Base-by-base conservation (phyloP, 2,113 vertebrate genomes). In the Verasper variegatus region DNA sequence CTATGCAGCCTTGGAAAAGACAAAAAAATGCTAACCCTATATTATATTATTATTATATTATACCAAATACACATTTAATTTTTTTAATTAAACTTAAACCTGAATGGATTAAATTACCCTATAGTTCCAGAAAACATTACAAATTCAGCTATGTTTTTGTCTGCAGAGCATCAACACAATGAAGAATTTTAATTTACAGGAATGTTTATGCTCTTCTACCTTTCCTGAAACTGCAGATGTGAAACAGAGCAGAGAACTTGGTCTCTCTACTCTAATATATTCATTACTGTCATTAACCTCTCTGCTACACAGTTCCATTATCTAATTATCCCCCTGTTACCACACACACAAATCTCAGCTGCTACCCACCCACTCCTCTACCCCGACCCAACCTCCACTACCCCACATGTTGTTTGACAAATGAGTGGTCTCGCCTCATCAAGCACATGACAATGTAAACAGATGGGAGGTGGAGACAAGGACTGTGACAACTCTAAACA, bases 211-310 rank as follows among this genome's bases (percentile, higher is more conserved):
- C 6, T 56, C 10, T 78, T 66, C 6, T 18, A 3, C 11, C 0
- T 45, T 56, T 83, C 57, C 7, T 63, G 56, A 75, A 70, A 35
- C 8, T 55, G 27, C 60, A 73, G 45, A 78, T 71, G 66, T 62
- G 57, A 45, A 87, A 65, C 68, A 71, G 52, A 26, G 64, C 67
- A 62, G 23, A 80, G 27, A 84, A 78, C 70, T 74, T 42, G 3
- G 82, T 82, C 57, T 65, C 27, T 81, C 70, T 74, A 69, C 78
- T 82, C 71, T 93, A 89, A 92, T 91, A 89, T 92, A 92, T 94
- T 93, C 91, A 93, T 92, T 93, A 92, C 88, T 78, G 86, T 86
- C 93, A 92, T 94, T 94, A 94, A 93, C 93, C 93, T 93, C 86
- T 78, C 58, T 62, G 88, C 83, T 72, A 85, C 92, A 90, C 76